phyloP scores from a whole-genome alignment of 2,888 invertebrate genomes.

The Pseudococcus jackbeardsleyi region DNA sequence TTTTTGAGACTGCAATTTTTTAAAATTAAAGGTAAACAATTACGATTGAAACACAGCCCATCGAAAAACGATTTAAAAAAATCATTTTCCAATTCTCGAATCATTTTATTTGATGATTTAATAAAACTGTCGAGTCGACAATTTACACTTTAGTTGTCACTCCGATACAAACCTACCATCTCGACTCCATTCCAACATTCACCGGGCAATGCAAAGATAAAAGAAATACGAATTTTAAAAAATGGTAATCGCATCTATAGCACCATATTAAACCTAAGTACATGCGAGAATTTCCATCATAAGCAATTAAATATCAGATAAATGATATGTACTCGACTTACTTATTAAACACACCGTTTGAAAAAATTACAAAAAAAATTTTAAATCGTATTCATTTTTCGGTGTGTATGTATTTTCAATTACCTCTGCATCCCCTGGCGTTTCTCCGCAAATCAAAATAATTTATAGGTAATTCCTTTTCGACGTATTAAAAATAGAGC shows the following conservation, averaged over 20 bases:
- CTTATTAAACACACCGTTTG: constrained; percentile 42
- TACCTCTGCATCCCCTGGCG: constrained; percentile 6
- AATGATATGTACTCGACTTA: constrained; percentile 38
- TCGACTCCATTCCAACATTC: background rate
- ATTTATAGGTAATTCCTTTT: background rate
- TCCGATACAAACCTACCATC: background rate
- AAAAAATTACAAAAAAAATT: background rate
- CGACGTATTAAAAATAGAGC: background rate
- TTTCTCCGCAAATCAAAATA: background rate
- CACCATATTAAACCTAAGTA: background rate
- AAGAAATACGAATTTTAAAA: background rate
- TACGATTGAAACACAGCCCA: background rate
- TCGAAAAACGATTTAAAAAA: background rate
- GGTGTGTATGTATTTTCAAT: constrained; percentile 14
- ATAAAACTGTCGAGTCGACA: background rate
- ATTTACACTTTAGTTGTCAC: background rate
- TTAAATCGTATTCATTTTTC: background rate
- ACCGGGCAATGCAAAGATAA: background rate
- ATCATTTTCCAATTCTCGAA: background rate
- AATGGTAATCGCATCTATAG: background rate
- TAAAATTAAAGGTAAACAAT: background rate
- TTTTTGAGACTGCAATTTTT: too few relatives aligned
- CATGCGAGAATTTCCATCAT: background rate
- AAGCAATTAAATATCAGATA: background rate
- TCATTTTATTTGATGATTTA: background rate